A percentile compares a stretch with the other conserved stretches of the same genome.
Evolutionary conservation across 2,113 vertebrate species (phyloP).

Genomic region (Eulacestoma nigropectus): DNA sequence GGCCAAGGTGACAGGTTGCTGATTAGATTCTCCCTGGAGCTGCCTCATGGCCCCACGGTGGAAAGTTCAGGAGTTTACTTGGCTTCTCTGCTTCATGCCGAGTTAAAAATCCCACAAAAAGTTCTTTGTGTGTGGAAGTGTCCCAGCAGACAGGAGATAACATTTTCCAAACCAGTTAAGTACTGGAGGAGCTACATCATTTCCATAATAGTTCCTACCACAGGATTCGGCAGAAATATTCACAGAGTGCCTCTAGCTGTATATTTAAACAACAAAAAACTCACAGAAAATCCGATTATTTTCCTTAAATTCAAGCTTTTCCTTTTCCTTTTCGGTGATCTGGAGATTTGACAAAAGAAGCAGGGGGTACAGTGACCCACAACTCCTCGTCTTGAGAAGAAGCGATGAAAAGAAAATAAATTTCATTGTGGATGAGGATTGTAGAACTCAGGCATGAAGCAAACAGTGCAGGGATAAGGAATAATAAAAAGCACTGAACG

Average conservation of each 20-base stretch:
- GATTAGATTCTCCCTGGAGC: background rate
- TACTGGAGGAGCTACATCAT: background rate
- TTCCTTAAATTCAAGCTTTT: background rate
- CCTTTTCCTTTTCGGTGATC: background rate
- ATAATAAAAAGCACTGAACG: background rate
- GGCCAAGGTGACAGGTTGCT: background rate
- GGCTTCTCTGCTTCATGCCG: background rate
- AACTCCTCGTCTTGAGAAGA: rapidly evolving
- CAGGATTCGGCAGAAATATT: background rate
- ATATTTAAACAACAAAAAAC: background rate
- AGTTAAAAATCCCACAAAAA: background rate
- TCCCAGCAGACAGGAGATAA: background rate
- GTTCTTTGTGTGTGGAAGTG: background rate
- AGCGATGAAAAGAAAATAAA: background rate
- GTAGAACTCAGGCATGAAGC: background rate
- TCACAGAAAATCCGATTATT: background rate
- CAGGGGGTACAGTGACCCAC: background rate
- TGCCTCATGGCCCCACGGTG: background rate
- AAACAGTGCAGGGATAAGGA: background rate
- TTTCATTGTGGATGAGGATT: background rate
- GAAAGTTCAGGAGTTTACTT: slow-evolving; percentile 1
- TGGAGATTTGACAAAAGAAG: background rate
- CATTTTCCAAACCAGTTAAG: background rate
- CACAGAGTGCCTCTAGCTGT: background rate
- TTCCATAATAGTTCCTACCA: background rate